Evolutionary conservation across 2,888 invertebrate species (phyloP).

Genomic region (Pogonocherus hispidulus): DNA sequence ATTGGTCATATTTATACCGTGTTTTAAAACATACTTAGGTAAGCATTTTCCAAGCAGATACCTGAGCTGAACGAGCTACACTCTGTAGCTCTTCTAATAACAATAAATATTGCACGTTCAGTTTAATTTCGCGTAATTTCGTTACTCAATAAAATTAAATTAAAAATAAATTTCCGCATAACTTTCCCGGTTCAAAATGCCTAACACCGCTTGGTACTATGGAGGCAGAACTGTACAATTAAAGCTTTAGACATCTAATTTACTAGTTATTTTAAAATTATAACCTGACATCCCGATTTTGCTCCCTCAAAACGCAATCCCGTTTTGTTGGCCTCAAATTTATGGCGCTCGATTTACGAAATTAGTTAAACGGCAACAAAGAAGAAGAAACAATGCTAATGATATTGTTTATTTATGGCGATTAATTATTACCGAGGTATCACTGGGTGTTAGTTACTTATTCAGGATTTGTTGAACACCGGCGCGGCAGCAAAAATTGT

Average conservation of each 20-base stretch:
- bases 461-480: constrained; percentile 41
- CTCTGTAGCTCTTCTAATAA: too few relatives aligned
- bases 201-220: constrained; percentile 61
- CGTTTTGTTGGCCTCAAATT: constrained; percentile 34
- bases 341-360: constrained; percentile 31
- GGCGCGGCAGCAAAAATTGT: constrained; percentile 22
- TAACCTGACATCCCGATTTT: constrained; percentile 49
- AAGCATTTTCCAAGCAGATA: too few relatives aligned
- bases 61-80: too few relatives aligned
- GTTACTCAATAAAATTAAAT: constrained; percentile 49
- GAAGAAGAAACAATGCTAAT: constrained; percentile 30
- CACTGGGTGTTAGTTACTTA: constrained; percentile 55
- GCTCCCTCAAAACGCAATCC: constrained; percentile 47
- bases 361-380: constrained; percentile 39
- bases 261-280: constrained; percentile 59
- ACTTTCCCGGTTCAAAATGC: constrained; percentile 47
- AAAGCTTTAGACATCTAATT: constrained; percentile 59
- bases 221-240: constrained; percentile 56
- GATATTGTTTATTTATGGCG: constrained; percentile 41
- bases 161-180: constrained; percentile 52
- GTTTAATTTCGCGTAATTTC: constrained; percentile 17
- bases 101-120: too few relatives aligned
- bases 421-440: constrained; percentile 45
- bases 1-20: too few relatives aligned
- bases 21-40: too few relatives aligned